Percentiles rank a stretch among this genome's conserved stretches.
phyloP scores from a whole-genome alignment of 2,113 vertebrate genomes.

The Pelvicachromis taeniatus region DNA sequence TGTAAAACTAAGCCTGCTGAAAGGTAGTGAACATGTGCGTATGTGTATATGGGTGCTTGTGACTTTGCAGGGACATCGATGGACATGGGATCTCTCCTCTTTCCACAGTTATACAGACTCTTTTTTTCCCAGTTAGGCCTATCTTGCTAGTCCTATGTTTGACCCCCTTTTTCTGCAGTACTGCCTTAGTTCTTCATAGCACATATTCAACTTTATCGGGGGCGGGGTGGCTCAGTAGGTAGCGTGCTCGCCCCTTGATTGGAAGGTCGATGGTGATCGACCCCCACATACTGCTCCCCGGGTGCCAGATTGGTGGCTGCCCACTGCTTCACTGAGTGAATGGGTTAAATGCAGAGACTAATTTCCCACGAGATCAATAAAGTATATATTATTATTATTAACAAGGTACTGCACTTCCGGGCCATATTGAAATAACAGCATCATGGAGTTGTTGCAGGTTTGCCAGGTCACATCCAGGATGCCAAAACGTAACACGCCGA shows the following conservation, averaged over 20 bases:
- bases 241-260: no score
- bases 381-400: no score
- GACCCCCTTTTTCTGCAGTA: background rate
- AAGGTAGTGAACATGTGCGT: background rate
- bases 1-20: constrained; percentile 1
- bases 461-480: background rate
- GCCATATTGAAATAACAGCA: background rate
- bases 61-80: background rate
- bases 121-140: background rate
- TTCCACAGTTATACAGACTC: background rate
- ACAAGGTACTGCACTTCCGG: background rate
- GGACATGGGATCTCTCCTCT: background rate
- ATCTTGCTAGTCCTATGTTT: background rate
- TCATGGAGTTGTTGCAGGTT: background rate
- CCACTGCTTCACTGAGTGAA: no score
- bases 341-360: no score
- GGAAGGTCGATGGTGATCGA: no score
- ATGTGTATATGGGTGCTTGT: background rate
- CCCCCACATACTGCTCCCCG: no score
- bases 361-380: no score
- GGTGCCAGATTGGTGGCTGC: no score
- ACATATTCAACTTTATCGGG: no score
- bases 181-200: no score
- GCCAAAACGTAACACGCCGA: no score
- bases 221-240: no score